Evolutionary conservation across 92 coral and sea anemone species (phyloP).

Genomic region (Phenganax subtilis): DNA sequence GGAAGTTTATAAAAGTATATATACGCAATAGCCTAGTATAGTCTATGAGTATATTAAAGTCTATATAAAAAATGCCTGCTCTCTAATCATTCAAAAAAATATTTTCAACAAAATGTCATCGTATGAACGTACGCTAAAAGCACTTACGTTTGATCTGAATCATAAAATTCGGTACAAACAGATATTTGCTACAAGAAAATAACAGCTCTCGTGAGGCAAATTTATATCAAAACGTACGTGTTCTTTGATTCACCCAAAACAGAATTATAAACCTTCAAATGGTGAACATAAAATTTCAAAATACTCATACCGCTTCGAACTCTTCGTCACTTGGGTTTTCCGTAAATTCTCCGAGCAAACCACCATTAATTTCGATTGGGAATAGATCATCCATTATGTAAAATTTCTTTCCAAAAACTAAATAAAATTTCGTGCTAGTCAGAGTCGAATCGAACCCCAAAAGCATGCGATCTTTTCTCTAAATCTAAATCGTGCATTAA

Average conservation of each 20-base stretch:
- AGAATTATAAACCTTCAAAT: conserved; percentile 32
- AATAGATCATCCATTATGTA: conserved; percentile 87
- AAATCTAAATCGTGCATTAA: not conserved
- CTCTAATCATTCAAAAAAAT: not conserved
- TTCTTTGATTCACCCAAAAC: conserved; percentile 31
- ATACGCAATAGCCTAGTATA: not conserved
- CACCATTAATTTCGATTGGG: conserved; percentile 83
- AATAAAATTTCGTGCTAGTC: conserved; percentile 32
- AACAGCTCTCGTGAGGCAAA: conserved; percentile 3
- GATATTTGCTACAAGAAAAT: conserved; percentile 38
- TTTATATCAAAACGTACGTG: not conserved
- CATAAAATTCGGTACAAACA: conserved; percentile 18
- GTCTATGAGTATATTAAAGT: not conserved
- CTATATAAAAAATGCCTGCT: not conserved
- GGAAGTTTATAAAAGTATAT: not conserved
- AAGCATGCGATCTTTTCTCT: not conserved
- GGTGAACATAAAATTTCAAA: not conserved
- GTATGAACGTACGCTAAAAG: not conserved
- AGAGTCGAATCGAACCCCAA: not conserved
- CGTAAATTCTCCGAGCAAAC: conserved; percentile 54
- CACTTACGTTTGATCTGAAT: conserved; percentile 29
- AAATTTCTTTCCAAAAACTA: conserved; percentile 56
- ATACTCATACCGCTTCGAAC: conserved; percentile 66
- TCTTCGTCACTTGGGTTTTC: conserved; percentile 85
- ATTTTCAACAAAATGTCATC: not conserved